These are phyloP conservation scores for Theristus sp. DNA, from an alignment of 2,888 invertebrate genomes.

Conservation along the genomic window DNA sequence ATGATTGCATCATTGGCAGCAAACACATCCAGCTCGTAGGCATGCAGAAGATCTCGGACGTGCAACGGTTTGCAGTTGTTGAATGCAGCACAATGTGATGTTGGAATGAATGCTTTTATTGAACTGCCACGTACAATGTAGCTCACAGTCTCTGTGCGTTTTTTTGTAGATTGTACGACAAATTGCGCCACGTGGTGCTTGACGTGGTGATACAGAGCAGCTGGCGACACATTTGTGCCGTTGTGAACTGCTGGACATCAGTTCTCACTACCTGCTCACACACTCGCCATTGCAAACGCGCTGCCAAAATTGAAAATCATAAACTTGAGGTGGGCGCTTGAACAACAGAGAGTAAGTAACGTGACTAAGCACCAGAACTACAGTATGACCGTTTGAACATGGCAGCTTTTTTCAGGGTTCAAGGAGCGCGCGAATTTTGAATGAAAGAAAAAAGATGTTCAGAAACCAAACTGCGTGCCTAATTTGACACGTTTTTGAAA, in stretches of 20 bases:
- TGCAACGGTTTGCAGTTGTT: neutral
- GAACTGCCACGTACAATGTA: neutral
- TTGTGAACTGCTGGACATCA: neutral
- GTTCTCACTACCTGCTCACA: neutral
- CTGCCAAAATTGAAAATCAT: neutral
- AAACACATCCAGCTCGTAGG: conserved; percentile 1
- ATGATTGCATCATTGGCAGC: neutral
- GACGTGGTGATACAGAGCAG: neutral
- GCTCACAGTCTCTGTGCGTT: neutral
- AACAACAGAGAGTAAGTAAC: neutral
- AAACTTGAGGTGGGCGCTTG: neutral
- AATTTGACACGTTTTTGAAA: too few species aligned
- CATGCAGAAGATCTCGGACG: neutral
- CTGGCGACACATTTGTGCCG: neutral
- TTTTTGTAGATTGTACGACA: neutral
- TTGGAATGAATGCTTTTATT: neutral
- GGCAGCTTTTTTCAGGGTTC: too few species aligned
- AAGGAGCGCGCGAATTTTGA: too few species aligned
- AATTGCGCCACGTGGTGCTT: neutral
- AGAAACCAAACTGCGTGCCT: too few species aligned
- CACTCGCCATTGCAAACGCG: neutral
- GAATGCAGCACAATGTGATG: too few species aligned
- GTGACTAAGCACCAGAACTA: neutral
- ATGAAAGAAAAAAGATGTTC: too few species aligned
- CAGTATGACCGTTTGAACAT: too few species aligned